phyloP scores from a whole-genome alignment of 1,140 invertebrate genomes.

The Armadillidium nasatum region DNA sequence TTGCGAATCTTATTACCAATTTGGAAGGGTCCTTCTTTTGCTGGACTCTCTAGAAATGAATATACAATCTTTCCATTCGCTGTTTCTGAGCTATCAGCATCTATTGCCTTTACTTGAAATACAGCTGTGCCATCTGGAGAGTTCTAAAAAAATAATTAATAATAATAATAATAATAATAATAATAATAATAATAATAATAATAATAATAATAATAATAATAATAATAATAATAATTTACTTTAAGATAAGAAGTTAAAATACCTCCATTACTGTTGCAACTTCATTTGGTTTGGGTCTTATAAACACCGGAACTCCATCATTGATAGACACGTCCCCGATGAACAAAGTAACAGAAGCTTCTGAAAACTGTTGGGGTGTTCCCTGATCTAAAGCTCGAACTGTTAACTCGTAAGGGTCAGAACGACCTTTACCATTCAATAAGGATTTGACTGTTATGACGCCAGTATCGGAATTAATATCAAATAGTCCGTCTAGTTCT shows the following conservation, averaged over 20 bases:
- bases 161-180: background rate
- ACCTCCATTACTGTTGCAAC: slow-evolving; percentile 66
- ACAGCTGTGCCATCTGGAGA: slow-evolving; percentile 67
- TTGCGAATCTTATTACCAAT: slow-evolving; percentile 56
- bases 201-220: background rate
- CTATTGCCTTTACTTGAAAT: slow-evolving; percentile 69
- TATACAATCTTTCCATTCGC: slow-evolving; percentile 68
- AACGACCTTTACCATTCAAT: slow-evolving; percentile 69
- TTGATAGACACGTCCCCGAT: slow-evolving; percentile 77
- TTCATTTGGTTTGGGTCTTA: slow-evolving; percentile 65
- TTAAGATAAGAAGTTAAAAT: slow-evolving; percentile 30
- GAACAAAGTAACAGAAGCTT: slow-evolving; percentile 62
- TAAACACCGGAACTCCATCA: slow-evolving; percentile 72
- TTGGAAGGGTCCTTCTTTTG: slow-evolving; percentile 61
- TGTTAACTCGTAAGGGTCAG: slow-evolving; percentile 65
- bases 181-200: too few species aligned
- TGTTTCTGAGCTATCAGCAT: slow-evolving; percentile 69
- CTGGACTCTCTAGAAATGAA: slow-evolving; percentile 63
- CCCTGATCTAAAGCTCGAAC: slow-evolving; percentile 68
- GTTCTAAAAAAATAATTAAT: slow-evolving; percentile 54
- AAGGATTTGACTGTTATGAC: slow-evolving; percentile 60
- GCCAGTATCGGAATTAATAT: slow-evolving; percentile 63
- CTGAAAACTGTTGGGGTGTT: slow-evolving; percentile 56
- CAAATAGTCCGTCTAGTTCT: slow-evolving; percentile 55
- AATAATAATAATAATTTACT: background rate